Evolutionary conservation across 2,888 invertebrate genomes (phyloP).

Genomic region (Hirtodrosophila confusa): DNA sequence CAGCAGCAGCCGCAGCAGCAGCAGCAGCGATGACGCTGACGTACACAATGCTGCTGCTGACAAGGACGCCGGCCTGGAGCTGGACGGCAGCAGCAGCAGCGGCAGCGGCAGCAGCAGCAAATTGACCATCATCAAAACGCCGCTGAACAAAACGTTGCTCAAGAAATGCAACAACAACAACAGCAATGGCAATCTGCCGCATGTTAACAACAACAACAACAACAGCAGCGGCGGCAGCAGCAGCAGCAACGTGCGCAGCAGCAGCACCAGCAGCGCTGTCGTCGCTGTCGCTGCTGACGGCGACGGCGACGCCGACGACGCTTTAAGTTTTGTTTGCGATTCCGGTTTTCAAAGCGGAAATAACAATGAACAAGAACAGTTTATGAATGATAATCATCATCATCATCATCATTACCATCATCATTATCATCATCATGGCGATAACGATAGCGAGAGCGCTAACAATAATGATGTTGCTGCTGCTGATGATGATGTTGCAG

Average conservation of each 20-base stretch:
- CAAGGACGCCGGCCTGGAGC: slow-evolving; percentile 39
- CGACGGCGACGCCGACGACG: slow-evolving; percentile 24
- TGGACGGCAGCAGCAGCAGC: slow-evolving; percentile 22
- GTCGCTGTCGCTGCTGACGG: slow-evolving; percentile 9
- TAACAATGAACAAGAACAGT: slow-evolving; percentile 71
- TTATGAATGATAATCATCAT: slow-evolving; percentile 69
- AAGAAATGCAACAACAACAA: slow-evolving; percentile 68
- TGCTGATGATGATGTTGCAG: slow-evolving; percentile 4
- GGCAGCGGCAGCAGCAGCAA: slow-evolving; percentile 42
- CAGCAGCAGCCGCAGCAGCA: slow-evolving; percentile 46
- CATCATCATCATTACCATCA: slow-evolving; percentile 72
- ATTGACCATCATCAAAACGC: slow-evolving; percentile 75
- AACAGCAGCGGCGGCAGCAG: slow-evolving; percentile 41
- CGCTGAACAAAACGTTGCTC: slow-evolving; percentile 76
- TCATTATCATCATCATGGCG: slow-evolving; percentile 59
- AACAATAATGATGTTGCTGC: slow-evolving; percentile 30
- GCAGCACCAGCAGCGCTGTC: slow-evolving; percentile 26
- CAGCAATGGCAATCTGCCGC: slow-evolving; percentile 61
- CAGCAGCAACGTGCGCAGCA: slow-evolving; percentile 26
- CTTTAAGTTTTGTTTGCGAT: slow-evolving; percentile 61
- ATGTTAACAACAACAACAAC: slow-evolving; percentile 43
- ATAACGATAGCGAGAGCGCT: slow-evolving; percentile 26
- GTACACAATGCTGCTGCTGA: slow-evolving; percentile 5
- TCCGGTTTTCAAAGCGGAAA: slow-evolving; percentile 78
- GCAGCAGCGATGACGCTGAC: slow-evolving; percentile 36